These are phyloP conservation scores for Stichopus horrens DNA, from an alignment of 53 echinoderm and acorn worm genomes.

Conservation along the genomic window DNA sequence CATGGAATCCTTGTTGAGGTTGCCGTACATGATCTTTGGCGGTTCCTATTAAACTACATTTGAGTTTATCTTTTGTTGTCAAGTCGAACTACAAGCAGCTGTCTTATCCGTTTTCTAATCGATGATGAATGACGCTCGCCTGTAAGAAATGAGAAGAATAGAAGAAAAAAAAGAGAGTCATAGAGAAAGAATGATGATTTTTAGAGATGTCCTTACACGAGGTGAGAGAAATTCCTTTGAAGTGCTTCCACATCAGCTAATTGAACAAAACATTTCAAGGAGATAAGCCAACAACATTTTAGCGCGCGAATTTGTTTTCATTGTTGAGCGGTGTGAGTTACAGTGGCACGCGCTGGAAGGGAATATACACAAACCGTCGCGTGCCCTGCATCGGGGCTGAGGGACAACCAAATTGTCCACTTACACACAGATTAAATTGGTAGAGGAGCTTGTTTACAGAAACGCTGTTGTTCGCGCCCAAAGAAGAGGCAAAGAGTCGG, in stretches of 20 bases:
- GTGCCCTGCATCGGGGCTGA: background rate
- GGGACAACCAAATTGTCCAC: background rate
- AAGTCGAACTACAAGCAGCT: background rate
- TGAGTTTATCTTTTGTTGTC: background rate
- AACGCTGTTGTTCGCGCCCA: background rate
- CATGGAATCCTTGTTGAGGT: too few species aligned
- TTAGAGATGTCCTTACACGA: background rate
- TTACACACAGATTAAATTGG: background rate
- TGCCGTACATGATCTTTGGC: background rate
- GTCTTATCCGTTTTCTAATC: background rate
- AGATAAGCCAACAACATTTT: constrained; percentile 5
- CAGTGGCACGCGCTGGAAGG: background rate
- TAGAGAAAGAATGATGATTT: constrained; percentile 3
- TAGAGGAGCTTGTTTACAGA: background rate
- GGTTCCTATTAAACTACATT: background rate
- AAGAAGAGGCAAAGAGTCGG: constrained; percentile 16
- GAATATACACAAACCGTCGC: background rate
- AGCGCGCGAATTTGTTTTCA: constrained; percentile 15
- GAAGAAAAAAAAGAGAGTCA: too few species aligned
- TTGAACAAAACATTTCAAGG: background rate
- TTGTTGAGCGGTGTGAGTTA: constrained; percentile 3
- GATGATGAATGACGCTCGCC: background rate
- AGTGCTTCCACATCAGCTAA: background rate
- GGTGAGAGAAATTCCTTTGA: background rate
- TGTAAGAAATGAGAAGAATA: background rate